These are phyloP conservation scores for Meteorus colon DNA, from an alignment of 2,888 invertebrate genomes.

Conservation along the genomic window DNA sequence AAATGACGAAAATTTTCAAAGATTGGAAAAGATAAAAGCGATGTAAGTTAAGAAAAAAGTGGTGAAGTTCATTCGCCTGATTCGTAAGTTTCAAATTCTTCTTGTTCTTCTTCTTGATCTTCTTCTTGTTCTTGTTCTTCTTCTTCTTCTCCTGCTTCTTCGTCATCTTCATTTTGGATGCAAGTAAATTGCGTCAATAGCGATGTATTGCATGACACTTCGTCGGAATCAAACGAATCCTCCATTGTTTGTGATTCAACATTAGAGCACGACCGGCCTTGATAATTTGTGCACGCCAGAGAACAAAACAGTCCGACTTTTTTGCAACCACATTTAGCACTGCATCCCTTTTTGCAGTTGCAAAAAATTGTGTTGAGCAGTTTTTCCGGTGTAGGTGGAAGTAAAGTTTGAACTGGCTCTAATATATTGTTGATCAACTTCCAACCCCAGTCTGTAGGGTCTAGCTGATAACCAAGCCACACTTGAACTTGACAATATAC, in stretches of 20 bases:
- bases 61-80: too few species aligned
- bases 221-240: conserved; percentile 24
- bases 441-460: conserved; percentile 59
- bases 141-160: too few species aligned
- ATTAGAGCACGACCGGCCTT: conserved; percentile 53
- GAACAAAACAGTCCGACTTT: conserved; percentile 58
- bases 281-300: conserved; percentile 57
- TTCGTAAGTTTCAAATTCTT: too few species aligned
- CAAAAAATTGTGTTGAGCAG: conserved; percentile 58
- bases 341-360: conserved; percentile 57
- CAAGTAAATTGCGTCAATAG: too few species aligned
- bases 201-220: neutral
- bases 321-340: conserved; percentile 57
- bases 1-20: too few species aligned
- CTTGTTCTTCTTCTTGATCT: too few species aligned
- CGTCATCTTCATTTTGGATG: too few species aligned
- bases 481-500: conserved; percentile 58
- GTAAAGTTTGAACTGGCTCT: conserved; percentile 47
- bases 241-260: conserved; percentile 34
- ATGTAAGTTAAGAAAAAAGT: too few species aligned
- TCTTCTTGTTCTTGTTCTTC: too few species aligned
- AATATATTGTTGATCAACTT: conserved; percentile 51
- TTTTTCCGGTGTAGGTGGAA: conserved; percentile 54
- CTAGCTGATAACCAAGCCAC: conserved; percentile 54
- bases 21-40: too few species aligned